These are phyloP conservation scores for Drosophila micromelanica DNA, from an alignment of 1,140 invertebrate genomes.

Conservation along the genomic window DNA sequence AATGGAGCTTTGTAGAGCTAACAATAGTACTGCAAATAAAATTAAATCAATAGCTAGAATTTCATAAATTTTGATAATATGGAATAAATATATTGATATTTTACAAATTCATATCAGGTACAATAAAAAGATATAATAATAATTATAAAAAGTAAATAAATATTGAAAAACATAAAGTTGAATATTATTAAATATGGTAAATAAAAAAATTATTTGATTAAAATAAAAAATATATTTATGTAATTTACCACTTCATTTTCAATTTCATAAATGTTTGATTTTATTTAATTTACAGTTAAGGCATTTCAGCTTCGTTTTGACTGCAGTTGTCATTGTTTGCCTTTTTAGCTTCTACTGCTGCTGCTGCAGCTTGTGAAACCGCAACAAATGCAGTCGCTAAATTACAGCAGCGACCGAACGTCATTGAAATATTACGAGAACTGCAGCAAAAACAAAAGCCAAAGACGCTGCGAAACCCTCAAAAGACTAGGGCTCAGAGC, in stretches of 20 bases:
- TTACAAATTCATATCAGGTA: too few species aligned
- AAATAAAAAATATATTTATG: too few species aligned
- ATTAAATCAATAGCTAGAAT: too few species aligned
- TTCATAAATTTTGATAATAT: too few species aligned
- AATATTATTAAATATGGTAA: too few species aligned
- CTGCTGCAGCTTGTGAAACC: constrained; percentile 47
- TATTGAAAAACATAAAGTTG: too few species aligned
- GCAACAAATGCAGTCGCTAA: constrained; percentile 74
- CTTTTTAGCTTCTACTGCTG: not conserved
- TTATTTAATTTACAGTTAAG: not conserved
- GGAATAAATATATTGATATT: not conserved
- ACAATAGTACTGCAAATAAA: too few species aligned
- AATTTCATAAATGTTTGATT: not conserved
- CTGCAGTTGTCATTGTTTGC: not conserved
- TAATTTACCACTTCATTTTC: too few species aligned
- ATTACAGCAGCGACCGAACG: constrained; percentile 53
- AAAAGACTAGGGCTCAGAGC: constrained; percentile 15
- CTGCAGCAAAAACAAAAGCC: constrained; percentile 34
- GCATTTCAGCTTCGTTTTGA: constrained; percentile 16
- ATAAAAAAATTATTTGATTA: too few species aligned
- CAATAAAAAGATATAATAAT: too few species aligned
- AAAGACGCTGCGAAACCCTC: constrained; percentile 28
- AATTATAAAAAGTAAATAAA: too few species aligned
- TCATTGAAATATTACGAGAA: constrained; percentile 68
- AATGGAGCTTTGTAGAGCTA: too few species aligned